Evolutionary conservation across 1,140 invertebrate genomes (phyloP).

Genomic region (Drosophila lacteicornis): DNA sequence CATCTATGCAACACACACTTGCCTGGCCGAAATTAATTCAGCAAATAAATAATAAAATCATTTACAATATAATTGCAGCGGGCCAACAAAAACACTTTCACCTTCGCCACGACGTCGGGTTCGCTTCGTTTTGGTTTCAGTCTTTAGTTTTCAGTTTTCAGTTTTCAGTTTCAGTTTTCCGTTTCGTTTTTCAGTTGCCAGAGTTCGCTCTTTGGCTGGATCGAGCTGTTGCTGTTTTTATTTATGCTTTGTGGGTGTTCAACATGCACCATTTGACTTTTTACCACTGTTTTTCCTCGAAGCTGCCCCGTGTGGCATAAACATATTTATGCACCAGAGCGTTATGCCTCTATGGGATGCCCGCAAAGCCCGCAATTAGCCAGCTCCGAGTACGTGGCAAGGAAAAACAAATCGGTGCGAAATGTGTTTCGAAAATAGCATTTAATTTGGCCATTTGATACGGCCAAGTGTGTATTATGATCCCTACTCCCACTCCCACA

Average conservation of each 20-base stretch:
- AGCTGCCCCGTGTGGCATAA: conserved; percentile 44
- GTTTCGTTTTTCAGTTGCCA: conserved; percentile 7
- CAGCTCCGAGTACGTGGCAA: conserved; percentile 9
- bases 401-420: conserved; percentile 3
- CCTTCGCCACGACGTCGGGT: conserved; percentile 67
- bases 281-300: conserved; percentile 65
- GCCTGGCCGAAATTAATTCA: conserved; percentile 71
- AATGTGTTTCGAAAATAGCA: conserved; percentile 17
- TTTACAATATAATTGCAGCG: conserved; percentile 81
- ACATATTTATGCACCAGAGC: conserved; percentile 59
- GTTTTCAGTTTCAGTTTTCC: conserved; percentile 4
- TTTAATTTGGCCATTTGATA: conserved; percentile 26
- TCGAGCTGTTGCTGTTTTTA: conserved; percentile 69
- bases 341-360: conserved; percentile 47
- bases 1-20: conserved; percentile 17
- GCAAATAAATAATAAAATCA: conserved; percentile 83
- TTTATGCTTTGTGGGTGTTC: conserved; percentile 82
- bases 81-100: conserved; percentile 76
- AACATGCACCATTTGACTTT: conserved; percentile 81
- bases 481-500: conserved; percentile 8
- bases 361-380: conserved; percentile 68
- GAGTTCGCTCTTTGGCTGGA: conserved; percentile 22
- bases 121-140: conserved; percentile 11
- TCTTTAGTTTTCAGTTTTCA: conserved; percentile 19
- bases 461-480: conserved; percentile 13